Conservation (phyloP, 2,888 invertebrate genomes). For the Chrysotoxum bicinctum region DNA sequence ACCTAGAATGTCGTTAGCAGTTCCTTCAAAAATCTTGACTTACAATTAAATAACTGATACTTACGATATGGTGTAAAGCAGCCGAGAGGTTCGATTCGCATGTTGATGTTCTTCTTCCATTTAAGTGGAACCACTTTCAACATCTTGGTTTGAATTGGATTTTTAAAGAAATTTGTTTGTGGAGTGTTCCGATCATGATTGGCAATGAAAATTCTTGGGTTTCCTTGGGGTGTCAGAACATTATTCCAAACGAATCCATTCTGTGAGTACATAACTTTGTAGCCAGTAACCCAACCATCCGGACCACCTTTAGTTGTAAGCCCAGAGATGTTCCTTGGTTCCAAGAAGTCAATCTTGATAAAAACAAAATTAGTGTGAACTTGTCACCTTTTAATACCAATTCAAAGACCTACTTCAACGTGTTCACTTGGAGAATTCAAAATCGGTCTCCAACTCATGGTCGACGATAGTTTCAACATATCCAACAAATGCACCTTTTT, state of each 20-base stretch:
- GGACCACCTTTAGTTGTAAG: conserved; percentile 88
- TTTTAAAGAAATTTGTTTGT: conserved; percentile 86
- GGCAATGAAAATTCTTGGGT: conserved; percentile 85
- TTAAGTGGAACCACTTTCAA: conserved; percentile 87
- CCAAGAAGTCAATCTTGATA: conserved; percentile 87
- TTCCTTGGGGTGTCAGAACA: conserved; percentile 83
- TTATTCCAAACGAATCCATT: conserved; percentile 88
- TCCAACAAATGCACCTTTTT: conserved; percentile 77
- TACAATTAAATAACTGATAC: too few relatives aligned
- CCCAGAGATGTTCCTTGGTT: conserved; percentile 89
- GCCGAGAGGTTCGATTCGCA: conserved; percentile 89
- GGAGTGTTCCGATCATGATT: conserved; percentile 87
- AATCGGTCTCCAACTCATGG: conserved; percentile 86
- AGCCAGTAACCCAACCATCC: conserved; percentile 89
- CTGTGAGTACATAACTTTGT: conserved; percentile 88
- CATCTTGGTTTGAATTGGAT: conserved; percentile 88
- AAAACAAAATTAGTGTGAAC: neutral
- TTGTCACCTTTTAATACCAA: neutral
- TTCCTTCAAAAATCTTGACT: too few relatives aligned
- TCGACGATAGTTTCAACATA: conserved; percentile 79
- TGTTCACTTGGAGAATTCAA: conserved; percentile 87
- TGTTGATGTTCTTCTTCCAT: conserved; percentile 88
- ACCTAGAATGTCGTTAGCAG: too few relatives aligned
- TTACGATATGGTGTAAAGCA: conserved; percentile 89
- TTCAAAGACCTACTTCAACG: conserved; percentile 83